Evolutionary conservation across 1,140 invertebrate genomes (phyloP), one percentile per base, ranked within the genome.

Genomic region (Ostrea denselamellosa): DNA sequence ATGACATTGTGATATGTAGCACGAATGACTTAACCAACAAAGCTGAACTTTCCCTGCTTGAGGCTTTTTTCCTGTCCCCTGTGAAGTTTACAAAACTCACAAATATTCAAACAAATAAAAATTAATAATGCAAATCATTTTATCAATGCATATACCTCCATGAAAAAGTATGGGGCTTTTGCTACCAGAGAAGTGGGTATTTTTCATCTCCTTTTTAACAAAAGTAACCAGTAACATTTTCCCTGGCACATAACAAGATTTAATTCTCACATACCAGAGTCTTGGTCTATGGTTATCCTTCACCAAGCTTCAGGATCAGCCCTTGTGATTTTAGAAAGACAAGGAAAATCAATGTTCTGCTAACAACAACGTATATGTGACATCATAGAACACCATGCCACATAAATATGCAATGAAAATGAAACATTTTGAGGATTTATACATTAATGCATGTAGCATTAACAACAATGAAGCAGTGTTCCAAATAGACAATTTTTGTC

Each of bases 141-240:
- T 0, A 62, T 19, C 17, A 62, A 19, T 62, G 56, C 10, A 56
- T 14, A 19, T 19, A 62, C 7, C 17, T 62, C 56, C 7, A n/a
- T 62, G 17, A 62, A 62, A 62, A 62, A 62, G n/a, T 62, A 62
- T 19, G 56, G 56, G 28, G 28, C 10, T 12, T 77, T 25, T 12
- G 68, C 22, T 34, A 77, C 68, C 22, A 9, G 25, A 28, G 58
- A 62, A 44, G 34, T 62, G 14, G 0, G 25, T 10, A 28, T 25
- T 77, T 28, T 25, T 77, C 28, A 34, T 25, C 17, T 71, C 65
- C 22, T 12, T 12, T 25, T 28, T 25, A 58, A 58, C 56, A 25
- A 25, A 25, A 14, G 22, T 77, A 77, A 77, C 68, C 22, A 77
- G 68, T 28, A 77, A 77, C 68, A 77, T 77, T 77, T 77, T 34